Percentiles rank a stretch among this genome's conserved stretches.
Evolutionary conservation across 92 coral and sea anemone genomes (phyloP).

Genomic region (Nematostella vectensis): DNA sequence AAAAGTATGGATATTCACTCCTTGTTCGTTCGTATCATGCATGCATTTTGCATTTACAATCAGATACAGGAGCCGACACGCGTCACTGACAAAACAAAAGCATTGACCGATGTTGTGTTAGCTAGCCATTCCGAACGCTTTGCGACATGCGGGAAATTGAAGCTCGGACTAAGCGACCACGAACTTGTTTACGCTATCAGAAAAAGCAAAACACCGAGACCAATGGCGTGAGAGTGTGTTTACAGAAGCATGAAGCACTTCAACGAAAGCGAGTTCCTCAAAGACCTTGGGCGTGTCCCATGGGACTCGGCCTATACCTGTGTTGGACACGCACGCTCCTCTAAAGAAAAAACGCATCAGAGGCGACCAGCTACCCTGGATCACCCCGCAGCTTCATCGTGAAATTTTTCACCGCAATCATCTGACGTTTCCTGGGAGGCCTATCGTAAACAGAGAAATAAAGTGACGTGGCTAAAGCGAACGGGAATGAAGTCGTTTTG

Average conservation of each 20-base stretch:
- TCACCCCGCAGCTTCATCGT: conserved; percentile 26
- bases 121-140: conserved; percentile 41
- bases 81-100: too few species aligned
- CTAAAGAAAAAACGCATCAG: conserved; percentile 27
- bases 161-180: conserved; percentile 59
- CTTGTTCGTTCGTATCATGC: too few species aligned
- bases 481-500: conserved; percentile 29
- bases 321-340: conserved; percentile 44
- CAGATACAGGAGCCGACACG: too few species aligned
- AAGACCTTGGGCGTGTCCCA: not conserved
- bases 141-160: conserved; percentile 39
- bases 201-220: conserved; percentile 37
- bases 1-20: too few species aligned
- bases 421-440: conserved; percentile 31
- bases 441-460: conserved; percentile 25
- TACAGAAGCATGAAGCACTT: conserved; percentile 21
- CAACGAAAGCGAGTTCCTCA: not conserved
- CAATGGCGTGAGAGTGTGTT: conserved; percentile 18
- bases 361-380: conserved; percentile 63
- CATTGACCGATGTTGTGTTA: conserved; percentile 43
- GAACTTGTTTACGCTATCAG: conserved; percentile 39
- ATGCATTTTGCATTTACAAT: conserved; percentile 33
- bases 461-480: conserved; percentile 27
- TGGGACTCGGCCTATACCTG: conserved; percentile 1
- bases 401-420: conserved; percentile 32